Evolutionary conservation across 2,888 invertebrate genomes (phyloP).

Genomic region (Chrysodeixis includens): DNA sequence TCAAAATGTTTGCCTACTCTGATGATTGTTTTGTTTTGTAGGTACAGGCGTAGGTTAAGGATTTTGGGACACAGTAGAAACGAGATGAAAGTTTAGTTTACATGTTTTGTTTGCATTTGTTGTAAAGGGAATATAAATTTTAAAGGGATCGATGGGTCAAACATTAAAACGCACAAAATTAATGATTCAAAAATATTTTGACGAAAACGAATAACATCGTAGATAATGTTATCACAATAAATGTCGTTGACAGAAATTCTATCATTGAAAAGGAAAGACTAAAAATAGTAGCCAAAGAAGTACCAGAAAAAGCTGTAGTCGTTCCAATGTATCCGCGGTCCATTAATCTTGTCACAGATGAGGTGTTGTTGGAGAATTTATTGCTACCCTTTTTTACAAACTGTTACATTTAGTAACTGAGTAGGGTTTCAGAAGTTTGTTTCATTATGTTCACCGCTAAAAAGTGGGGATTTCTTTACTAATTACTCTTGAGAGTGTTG

Average conservation of each 20-base stretch:
- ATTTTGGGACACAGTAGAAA: conserved; percentile 3
- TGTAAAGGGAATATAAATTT: not conserved
- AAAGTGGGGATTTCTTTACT: not conserved
- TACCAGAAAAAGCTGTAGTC: not conserved
- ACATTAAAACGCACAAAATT: no score
- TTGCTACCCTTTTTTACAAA: conserved; percentile 7
- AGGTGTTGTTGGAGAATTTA: conserved; percentile 5
- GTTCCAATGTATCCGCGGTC: not conserved
- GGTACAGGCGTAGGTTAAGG: not conserved
- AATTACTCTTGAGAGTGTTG: not conserved
- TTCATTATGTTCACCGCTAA: not conserved
- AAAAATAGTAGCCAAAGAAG: not conserved
- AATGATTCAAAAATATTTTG: no score
- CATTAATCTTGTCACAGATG: conserved; percentile 6
- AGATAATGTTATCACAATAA: no score
- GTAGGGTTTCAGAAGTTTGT: not conserved
- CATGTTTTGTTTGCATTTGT: not conserved
- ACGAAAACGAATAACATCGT: no score
- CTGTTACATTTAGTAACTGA: not conserved
- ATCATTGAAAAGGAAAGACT: not conserved
- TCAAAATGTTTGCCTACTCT: conserved; percentile 20
- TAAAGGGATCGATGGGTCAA: no score
- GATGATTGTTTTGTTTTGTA: conserved; percentile 31
- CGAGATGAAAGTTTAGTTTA: not conserved
- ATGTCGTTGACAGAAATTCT: no score